These are phyloP conservation scores for Cebidichthys violaceus DNA, from an alignment of 2,113 vertebrate species.

Conservation along the genomic window DNA sequence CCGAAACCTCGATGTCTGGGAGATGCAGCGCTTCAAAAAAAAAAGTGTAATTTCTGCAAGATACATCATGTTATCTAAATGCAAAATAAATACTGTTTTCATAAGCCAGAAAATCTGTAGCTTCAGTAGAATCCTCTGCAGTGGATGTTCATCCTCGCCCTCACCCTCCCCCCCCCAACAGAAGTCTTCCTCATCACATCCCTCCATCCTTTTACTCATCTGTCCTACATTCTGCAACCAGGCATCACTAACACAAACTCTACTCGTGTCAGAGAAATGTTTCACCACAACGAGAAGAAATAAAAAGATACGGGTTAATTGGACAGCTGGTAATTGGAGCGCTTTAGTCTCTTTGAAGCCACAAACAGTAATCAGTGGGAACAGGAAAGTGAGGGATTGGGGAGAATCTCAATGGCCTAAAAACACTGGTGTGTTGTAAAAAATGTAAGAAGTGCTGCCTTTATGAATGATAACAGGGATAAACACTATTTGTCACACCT, in stretches of 20 bases:
- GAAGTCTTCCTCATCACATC: slow-evolving; percentile 7
- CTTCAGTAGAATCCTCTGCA: slow-evolving; percentile 29
- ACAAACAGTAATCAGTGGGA: slow-evolving; percentile 38
- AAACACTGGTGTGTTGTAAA: slow-evolving; percentile 36
- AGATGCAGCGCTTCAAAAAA: slow-evolving; percentile 13
- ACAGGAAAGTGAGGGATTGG: slow-evolving; percentile 34
- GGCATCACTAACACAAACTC: slow-evolving; percentile 12
- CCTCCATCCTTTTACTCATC: slow-evolving; percentile 26
- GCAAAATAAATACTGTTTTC: slow-evolving; percentile 33
- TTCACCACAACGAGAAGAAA: slow-evolving; percentile 34
- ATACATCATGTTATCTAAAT: slow-evolving; percentile 26
- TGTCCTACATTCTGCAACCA: slow-evolving; percentile 49
- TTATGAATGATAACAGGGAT: slow-evolving; percentile 15
- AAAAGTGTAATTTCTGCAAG: slow-evolving; percentile 25
- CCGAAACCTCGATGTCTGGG: neutral
- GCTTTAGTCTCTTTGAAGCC: slow-evolving; percentile 33
- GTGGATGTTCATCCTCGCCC: slow-evolving; percentile 21
- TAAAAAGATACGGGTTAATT: slow-evolving; percentile 48
- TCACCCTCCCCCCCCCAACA: neutral
- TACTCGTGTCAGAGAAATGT: neutral
- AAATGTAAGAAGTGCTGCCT: slow-evolving; percentile 7
- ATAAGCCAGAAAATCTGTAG: slow-evolving; percentile 22
- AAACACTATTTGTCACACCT: neutral
- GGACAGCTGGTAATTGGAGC: slow-evolving; percentile 49
- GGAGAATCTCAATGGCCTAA: slow-evolving; percentile 37